Conservation (phyloP, 2,797 vertebrate genomes). For the Philypnodon macrostomus region DNA sequence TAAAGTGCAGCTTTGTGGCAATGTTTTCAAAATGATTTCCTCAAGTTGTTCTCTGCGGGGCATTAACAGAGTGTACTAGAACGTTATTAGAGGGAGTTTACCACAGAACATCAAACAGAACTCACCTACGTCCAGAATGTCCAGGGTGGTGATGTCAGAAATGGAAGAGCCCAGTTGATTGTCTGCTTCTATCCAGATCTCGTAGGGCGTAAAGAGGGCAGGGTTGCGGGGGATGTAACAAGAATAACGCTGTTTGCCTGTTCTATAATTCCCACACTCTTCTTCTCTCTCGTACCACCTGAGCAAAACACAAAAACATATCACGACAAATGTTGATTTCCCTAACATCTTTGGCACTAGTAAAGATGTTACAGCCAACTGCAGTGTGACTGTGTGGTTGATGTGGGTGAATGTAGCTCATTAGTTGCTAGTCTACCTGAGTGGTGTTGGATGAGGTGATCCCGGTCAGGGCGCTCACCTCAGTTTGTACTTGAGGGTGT, state of each 20-base stretch:
- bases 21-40: too few relatives aligned
- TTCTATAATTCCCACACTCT: constrained; percentile 84
- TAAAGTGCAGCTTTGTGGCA: too few relatives aligned
- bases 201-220: constrained; percentile 93
- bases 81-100: too few relatives aligned
- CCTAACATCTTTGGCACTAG: not conserved
- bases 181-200: constrained; percentile 93
- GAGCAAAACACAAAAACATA: constrained; percentile 19
- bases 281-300: constrained; percentile 94
- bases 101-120: not conserved
- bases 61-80: too few relatives aligned
- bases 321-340: not conserved
- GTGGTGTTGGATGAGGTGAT: constrained; percentile 22
- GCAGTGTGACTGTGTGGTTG: constrained; percentile 12
- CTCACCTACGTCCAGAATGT: constrained; percentile 93
- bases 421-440: constrained; percentile 33
- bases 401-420: not conserved
- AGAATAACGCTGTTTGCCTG: constrained; percentile 79
- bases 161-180: constrained; percentile 87
- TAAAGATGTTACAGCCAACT: not conserved
- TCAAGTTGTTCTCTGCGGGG: too few relatives aligned
- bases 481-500: constrained; percentile 93
- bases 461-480: constrained; percentile 75
- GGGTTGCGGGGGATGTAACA: constrained; percentile 90
- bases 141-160: constrained; percentile 86